Base-by-base conservation (phyloP, 2,113 vertebrate genomes). In the Megaptera novaeangliae region DNA sequence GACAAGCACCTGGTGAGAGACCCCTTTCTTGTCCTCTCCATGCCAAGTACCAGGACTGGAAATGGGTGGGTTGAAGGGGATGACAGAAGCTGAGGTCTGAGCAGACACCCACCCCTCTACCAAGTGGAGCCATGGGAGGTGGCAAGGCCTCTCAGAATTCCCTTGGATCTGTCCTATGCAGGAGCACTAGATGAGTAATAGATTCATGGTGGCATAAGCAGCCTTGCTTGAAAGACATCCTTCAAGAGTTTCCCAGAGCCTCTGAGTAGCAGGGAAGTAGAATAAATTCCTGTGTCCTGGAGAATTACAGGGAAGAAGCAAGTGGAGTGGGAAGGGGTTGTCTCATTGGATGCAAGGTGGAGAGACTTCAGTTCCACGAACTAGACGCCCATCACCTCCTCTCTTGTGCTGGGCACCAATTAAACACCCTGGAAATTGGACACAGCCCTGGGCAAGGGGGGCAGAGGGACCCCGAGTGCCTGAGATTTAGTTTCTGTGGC, bases 401-500 rank as follows among this genome's bases (percentile, higher is more conserved):
- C 5, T 4, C 8, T 55, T 23, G 46, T 18, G 21, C n/a, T 71
- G 29, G 71, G 13, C 13, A 52, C 49, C 31, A 25, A 11, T 61
- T 25, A 68, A 66, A 44, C 15, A n/a, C 23, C 25, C 52, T 27
- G 59, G 72, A 44, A 75, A 52, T 71, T 39, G 74, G 61, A 82
- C 3, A 39, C 14, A 46, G 29, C 11, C 13, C 71, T 66, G 23
- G 29, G 72, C 69, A 88, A 75, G 44, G 46, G 46, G 78, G 23
- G 44, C 2, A 64, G 17, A 8, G 18, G 29, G 18, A 59, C 4
- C 8, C 17, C 23, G 59, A 88, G 34, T 29, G 55, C 20, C 78
- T 85, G 75, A 44, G 49, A n/a, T 59, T 88, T 55, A 31, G 41
- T 44, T 91, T 88, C 23, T 84, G 29, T 92, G 36, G 34, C 23